Conservation (phyloP, 2,113 vertebrate species). For the Nerophis ophidion region DNA sequence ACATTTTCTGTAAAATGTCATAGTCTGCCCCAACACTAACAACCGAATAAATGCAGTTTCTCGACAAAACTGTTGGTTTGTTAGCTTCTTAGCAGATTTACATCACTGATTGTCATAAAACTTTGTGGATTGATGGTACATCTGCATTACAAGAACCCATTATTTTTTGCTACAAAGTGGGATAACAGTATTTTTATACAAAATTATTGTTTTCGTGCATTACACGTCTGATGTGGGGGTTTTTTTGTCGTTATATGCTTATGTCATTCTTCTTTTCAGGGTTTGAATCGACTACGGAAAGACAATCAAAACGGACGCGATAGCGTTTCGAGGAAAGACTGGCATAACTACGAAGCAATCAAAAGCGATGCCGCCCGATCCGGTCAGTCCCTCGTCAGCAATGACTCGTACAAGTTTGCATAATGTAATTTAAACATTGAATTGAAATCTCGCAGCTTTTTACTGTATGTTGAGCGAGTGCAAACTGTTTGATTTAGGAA, state of each 20-base stretch:
- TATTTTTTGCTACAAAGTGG: too few species aligned
- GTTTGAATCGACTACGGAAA: conserved; percentile 58
- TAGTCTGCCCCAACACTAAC: too few species aligned
- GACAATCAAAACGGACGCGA: conserved; percentile 56
- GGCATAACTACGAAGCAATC: conserved; percentile 86
- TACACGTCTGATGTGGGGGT: too few species aligned
- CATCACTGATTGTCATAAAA: too few species aligned
- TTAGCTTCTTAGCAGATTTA: too few species aligned
- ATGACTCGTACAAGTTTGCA: not conserved
- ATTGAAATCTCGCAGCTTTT: not conserved
- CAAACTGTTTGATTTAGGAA: conserved; percentile 66
- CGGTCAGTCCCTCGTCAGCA: conserved; percentile 65
- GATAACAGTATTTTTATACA: too few species aligned
- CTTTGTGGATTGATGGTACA: too few species aligned
- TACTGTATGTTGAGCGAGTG: not conserved
- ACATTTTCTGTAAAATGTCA: too few species aligned
- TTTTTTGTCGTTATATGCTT: too few species aligned
- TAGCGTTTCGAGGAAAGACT: conserved; percentile 80
- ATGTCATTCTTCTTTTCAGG: conserved; percentile 63
- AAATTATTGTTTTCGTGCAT: too few species aligned
- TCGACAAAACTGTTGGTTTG: too few species aligned
- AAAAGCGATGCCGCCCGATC: conserved; percentile 75
- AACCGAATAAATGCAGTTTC: too few species aligned
- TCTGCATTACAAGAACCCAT: not conserved
- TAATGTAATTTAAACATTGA: conserved; percentile 10